Base-by-base conservation (phyloP, 2,888 invertebrate genomes). In the Lepidochrysops patricia region DNA sequence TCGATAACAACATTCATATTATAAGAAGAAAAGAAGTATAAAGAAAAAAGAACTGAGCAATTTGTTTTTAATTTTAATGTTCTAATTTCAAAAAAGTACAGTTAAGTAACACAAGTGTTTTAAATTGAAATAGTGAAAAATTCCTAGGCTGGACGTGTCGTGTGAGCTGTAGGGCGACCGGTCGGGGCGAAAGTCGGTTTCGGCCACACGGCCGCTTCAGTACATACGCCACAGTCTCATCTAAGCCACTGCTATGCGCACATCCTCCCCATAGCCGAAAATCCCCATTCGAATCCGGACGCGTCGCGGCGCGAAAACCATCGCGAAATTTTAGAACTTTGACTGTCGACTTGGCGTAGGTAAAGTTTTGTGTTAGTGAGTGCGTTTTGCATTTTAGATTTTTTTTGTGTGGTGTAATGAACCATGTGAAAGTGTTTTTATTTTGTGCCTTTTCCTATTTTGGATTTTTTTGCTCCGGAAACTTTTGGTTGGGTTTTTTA, bases 181-280 rank as follows among this genome's bases (percentile, higher is more conserved):
- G 87, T 89, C 84, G 88, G 86, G 85, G 87, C 88, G 88, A 85
- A 85, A 87, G 88, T 88, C 85, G 83, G 74, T 77, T 72, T 70
- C 73, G 83, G 83, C 79, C 79, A 81, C 80, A 80, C 82, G 77
- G 81, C 72, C 79, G 82, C 72, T 79, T 82, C 83, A 79, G 79
- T 73, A 79, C 68, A 67, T 66, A 68, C 77, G 81, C 79, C 84
- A 88, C 89, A 89, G 89, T 89, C 89, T 86, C 87, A 82, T 87
- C 84, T 87, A 87, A 88, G 82, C 89, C 83, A 79, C 82, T 82
- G 89, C 87, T 87, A 88, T 87, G 89, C 80, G 84, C 82, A 77
- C 89, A 89, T 89, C 89, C 78, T 88, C 87, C 87, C 85, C 79
- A 82, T 85, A 87, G 80, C 84, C 87, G 82, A 88, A 86, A 82